Evolutionary conservation across 2,888 invertebrate species (phyloP).

Genomic region (Magallana nippona): DNA sequence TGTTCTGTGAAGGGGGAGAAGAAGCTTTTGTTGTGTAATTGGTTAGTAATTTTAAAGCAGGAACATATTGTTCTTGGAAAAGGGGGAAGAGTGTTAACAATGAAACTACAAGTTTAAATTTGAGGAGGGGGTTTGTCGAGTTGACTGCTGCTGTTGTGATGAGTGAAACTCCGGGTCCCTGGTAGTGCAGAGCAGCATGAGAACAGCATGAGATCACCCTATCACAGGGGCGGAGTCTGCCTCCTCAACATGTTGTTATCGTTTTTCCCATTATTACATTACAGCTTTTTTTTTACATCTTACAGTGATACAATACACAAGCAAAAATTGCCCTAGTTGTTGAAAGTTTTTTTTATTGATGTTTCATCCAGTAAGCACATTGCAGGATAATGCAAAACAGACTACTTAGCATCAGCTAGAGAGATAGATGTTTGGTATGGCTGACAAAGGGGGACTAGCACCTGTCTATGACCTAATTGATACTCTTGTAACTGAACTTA

Average conservation of each 20-base stretch:
- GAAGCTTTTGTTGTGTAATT: too few relatives aligned
- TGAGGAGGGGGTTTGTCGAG: not conserved
- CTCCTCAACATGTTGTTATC: constrained; percentile 12
- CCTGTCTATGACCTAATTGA: too few relatives aligned
- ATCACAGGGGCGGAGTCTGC: not conserved
- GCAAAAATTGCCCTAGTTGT: not conserved
- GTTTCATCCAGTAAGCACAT: too few relatives aligned
- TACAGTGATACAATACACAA: constrained; percentile 6
- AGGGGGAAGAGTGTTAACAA: not conserved
- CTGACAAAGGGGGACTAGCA: too few relatives aligned
- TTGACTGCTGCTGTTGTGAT: not conserved
- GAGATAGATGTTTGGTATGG: too few relatives aligned
- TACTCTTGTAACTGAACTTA: too few relatives aligned
- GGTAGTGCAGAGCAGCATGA: not conserved
- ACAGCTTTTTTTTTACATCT: not conserved
- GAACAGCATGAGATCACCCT: not conserved
- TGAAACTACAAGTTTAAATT: not conserved
- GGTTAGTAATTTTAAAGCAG: too few relatives aligned
- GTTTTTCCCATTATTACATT: constrained; percentile 1
- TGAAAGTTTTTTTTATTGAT: not conserved
- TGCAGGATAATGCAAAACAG: too few relatives aligned
- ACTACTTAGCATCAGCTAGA: too few relatives aligned
- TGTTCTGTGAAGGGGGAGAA: too few relatives aligned
- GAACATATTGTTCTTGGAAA: too few relatives aligned
- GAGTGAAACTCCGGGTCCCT: not conserved